These are phyloP conservation scores for Psittacara wagleri DNA, from an alignment of 2,113 vertebrate genomes.

Conservation along the genomic window DNA sequence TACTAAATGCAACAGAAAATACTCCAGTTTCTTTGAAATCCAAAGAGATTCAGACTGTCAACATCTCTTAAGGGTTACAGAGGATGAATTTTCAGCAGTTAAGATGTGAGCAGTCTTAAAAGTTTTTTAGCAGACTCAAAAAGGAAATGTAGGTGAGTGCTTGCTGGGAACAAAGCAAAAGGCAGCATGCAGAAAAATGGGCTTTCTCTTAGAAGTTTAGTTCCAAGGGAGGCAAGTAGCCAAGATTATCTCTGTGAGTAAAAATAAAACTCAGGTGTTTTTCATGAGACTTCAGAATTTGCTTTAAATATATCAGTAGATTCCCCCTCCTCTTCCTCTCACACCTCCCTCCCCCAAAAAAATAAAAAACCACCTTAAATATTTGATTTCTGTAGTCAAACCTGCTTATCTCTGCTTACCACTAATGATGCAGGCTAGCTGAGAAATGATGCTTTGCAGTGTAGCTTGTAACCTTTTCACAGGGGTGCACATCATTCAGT, in stretches of 20 bases:
- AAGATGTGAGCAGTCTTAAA: not conserved
- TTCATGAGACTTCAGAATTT: not conserved
- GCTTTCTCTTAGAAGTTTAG: not conserved
- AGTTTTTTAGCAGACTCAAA: not conserved
- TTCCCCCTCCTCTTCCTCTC: too few relatives aligned
- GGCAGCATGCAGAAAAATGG: not conserved
- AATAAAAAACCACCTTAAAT: not conserved
- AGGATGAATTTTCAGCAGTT: not conserved
- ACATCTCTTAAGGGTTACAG: not conserved
- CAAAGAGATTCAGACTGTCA: not conserved
- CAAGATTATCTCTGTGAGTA: not conserved
- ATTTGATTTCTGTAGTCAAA: not conserved
- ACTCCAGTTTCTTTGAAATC: not conserved
- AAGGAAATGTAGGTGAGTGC: not conserved
- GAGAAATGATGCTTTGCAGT: not conserved
- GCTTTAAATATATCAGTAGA: not conserved
- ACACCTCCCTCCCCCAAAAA: accelerated
- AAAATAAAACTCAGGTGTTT: not conserved
- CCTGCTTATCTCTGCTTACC: not conserved
- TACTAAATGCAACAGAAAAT: not conserved
- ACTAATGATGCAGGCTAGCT: too few relatives aligned
- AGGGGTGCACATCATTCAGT: not conserved
- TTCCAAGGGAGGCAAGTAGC: not conserved
- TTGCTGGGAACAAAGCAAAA: not conserved
- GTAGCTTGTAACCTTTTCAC: not conserved